Evolutionary conservation across 2,888 invertebrate species (phyloP), one percentile per base, ranked within the genome.

Genomic region (Linyphia triangularis): DNA sequence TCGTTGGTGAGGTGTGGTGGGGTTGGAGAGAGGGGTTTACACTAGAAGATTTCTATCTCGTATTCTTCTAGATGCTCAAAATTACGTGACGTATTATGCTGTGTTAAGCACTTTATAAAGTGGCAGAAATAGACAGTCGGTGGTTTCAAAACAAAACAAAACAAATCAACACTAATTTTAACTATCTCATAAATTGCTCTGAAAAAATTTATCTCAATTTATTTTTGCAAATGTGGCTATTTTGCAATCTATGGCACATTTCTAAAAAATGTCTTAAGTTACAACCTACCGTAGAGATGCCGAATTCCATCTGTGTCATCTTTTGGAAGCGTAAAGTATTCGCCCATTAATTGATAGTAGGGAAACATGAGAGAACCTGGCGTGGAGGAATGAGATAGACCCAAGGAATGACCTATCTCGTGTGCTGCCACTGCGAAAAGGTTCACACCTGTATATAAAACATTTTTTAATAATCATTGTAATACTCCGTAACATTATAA

Each of bases 331-430:
- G 85, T 69, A 51, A 91, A 91, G 10, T 90, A 63, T 33, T 89
- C 88, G 0, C 81, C 88, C 78, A 91, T 67, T 28, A 88, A 61
- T 92, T 97, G 96, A 92, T 98, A 98, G 96, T 97, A 98, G 0
- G 98, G 97, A 92, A 95, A 97, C 98, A 98, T 98, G 78, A 98
- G 95, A 1, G 98, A 96, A 28, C 96, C 96, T 91, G 95, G 95
- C 57, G 96, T 96, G 61, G 96, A 96, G 85, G 97, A 97, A 93
- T 98, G 98, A 24, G 96, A 96, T 90, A 98, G 94, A 0, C 98
- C 98, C 85, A 98, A 93, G 5, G 97, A 97, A 93, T 98, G 98
- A 0, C 98, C 98, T 91, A 98, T 96, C 93, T 98, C 98, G 92
- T 98, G 98, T 5, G 96, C 96, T 40, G 97, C 97, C 89, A 97